These are phyloP conservation scores for Calameuta pallipes DNA, from an alignment of 2,888 invertebrate species.

Conservation along the genomic window DNA sequence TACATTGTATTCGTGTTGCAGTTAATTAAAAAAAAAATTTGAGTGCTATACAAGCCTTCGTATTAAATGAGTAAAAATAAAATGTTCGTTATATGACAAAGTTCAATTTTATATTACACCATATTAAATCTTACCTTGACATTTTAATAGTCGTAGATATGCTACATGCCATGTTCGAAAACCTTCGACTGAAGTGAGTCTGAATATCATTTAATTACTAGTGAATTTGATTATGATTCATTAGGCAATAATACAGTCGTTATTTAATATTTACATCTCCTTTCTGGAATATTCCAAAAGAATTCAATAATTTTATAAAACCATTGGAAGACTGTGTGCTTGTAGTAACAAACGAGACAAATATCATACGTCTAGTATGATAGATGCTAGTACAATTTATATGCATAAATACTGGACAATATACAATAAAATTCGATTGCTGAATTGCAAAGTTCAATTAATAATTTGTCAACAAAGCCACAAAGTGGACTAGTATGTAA, in stretches of 20 bases:
- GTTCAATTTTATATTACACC: conserved; percentile 11
- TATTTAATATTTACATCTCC: background rate
- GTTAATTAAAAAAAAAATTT: background rate
- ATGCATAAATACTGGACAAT: background rate
- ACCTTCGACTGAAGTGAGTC: background rate
- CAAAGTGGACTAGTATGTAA: background rate
- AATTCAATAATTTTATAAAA: background rate
- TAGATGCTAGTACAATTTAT: background rate
- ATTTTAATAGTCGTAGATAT: conserved; percentile 33
- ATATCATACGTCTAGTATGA: background rate
- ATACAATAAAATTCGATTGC: background rate
- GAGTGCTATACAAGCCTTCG: background rate
- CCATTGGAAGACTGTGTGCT: background rate
- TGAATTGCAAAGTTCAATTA: background rate
- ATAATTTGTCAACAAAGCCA: background rate
- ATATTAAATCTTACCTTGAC: conserved; percentile 42
- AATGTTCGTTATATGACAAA: conserved; percentile 4
- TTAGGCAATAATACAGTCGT: background rate
- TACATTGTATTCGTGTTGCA: conserved; percentile 15
- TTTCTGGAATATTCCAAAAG: background rate
- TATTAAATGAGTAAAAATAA: conserved; percentile 7
- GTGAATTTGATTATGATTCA: background rate
- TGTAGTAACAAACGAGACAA: background rate
- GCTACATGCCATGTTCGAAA: background rate
- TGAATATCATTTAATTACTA: background rate